These are phyloP conservation scores for Coccyzus lansbergi DNA, from an alignment of 2,797 vertebrate genomes.

Conservation along the genomic window DNA sequence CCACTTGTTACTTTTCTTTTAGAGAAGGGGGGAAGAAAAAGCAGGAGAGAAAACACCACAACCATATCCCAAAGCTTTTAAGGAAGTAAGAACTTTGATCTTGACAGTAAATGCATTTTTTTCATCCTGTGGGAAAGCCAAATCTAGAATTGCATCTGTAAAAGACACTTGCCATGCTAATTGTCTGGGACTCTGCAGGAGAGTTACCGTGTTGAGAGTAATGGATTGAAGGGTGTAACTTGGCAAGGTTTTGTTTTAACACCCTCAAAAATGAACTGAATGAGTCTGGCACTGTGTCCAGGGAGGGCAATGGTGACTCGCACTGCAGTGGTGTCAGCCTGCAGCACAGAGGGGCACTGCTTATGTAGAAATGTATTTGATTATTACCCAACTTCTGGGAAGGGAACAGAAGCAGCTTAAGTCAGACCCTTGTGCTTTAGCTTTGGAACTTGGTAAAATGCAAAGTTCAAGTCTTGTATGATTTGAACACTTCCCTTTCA, in stretches of 20 bases:
- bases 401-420: neutral
- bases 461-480: neutral
- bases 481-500: neutral
- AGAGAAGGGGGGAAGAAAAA: neutral
- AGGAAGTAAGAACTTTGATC: neutral
- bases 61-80: neutral
- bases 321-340: neutral
- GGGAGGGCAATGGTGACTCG: neutral
- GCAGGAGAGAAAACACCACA: too few relatives aligned
- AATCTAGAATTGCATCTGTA: neutral
- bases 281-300: neutral
- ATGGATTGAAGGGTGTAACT: neutral
- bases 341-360: neutral
- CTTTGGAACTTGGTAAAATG: neutral
- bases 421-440: neutral
- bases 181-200: neutral
- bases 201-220: neutral
- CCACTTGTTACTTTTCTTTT: neutral
- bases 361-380: neutral
- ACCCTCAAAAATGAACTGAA: fast-evolving
- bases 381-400: neutral
- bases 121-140: neutral
- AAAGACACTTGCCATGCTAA: neutral
- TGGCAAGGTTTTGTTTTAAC: neutral
- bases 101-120: neutral